Evolutionary conservation across 2,888 invertebrate species (phyloP), one percentile per base, ranked within the genome.

Genomic region (Spodoptera littoralis): DNA sequence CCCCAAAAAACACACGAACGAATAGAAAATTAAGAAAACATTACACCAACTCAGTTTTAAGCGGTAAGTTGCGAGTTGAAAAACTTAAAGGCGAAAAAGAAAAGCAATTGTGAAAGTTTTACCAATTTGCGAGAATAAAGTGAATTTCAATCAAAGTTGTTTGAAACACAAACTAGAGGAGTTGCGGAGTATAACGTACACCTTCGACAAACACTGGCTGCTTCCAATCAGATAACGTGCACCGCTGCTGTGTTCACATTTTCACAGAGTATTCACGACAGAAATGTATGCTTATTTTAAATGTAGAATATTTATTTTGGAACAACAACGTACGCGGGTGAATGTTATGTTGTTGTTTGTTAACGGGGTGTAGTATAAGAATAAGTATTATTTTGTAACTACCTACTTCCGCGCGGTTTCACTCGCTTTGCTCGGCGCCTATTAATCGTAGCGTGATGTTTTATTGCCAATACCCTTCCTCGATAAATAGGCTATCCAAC

Each of bases 91-190:
- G 70, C 63, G 62, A 77, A 84, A 84, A 90, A 90, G 89, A 89
- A 93, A 92, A 92, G 86, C 89, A 90, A 92, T 92, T 84, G 87
- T 73, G 72, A 73, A 92, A 93, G 85, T 93, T 93, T 88, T 84
- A 83, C 88, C 91, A 92, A 92, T 92, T 92, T 90, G 81, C 84
- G 84, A 89, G 85, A 92, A 92, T 92, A 93, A 92, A 92, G 92
- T 90, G 90, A 89, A 89, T 88, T 90, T 87, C 90, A 91, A 90
- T 91, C 90, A 89, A 90, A 91, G 82, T 90, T 89, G 79, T 81
- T 80, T 75, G 82, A 82, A 90, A 90, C 83, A 90, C 88, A 91
- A 90, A 90, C 90, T 84, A 82, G 85, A 88, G 85, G 85, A 86
- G 86, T 84, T 81, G 73, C 65, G 70, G 66, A 65, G 66, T 75